Percentiles rank a stretch among this genome's conserved stretches.
Evolutionary conservation across 2,888 invertebrate species (phyloP).

Genomic region (Lepidocyrtoides sp.): DNA sequence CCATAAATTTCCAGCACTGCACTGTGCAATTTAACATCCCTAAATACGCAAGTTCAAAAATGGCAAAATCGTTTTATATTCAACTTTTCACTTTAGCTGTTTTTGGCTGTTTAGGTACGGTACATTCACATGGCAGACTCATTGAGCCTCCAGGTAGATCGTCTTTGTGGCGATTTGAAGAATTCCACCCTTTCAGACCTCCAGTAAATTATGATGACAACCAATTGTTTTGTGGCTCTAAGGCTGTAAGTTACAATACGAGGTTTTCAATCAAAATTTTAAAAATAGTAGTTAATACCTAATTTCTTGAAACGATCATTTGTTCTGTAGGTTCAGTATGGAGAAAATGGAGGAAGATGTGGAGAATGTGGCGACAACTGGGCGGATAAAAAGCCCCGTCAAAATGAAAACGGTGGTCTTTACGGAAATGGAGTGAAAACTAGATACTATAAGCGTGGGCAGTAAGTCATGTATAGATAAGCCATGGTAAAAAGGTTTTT

Average conservation of each 20-base stretch:
- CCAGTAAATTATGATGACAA: conserved; percentile 98
- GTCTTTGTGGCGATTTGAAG: conserved; percentile 97
- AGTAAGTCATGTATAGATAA: conserved; percentile 88
- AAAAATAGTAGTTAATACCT: too few relatives aligned
- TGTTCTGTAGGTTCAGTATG: conserved; percentile 48
- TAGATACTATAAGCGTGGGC: conserved; percentile 93
- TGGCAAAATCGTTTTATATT: not conserved
- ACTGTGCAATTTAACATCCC: not conserved
- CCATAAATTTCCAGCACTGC: not conserved
- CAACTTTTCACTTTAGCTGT: not conserved
- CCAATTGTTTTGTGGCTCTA: conserved; percentile 97
- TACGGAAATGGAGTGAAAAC: conserved; percentile 95
- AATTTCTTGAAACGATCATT: too few relatives aligned
- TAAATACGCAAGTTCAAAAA: not conserved
- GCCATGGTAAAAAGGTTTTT: not conserved
- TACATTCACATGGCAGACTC: conserved; percentile 91
- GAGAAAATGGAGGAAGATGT: conserved; percentile 90
- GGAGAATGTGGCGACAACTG: conserved; percentile 96
- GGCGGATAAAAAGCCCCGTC: conserved; percentile 91
- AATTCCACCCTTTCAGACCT: too few relatives aligned
- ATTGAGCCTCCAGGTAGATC: conserved; percentile 97
- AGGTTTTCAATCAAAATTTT: too few relatives aligned
- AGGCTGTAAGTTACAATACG: conserved; percentile 94
- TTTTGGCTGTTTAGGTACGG: not conserved
- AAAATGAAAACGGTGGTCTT: conserved; percentile 95